Base-by-base conservation (phyloP, 2,888 invertebrate genomes). In the Reticulitermes lucifugus region DNA sequence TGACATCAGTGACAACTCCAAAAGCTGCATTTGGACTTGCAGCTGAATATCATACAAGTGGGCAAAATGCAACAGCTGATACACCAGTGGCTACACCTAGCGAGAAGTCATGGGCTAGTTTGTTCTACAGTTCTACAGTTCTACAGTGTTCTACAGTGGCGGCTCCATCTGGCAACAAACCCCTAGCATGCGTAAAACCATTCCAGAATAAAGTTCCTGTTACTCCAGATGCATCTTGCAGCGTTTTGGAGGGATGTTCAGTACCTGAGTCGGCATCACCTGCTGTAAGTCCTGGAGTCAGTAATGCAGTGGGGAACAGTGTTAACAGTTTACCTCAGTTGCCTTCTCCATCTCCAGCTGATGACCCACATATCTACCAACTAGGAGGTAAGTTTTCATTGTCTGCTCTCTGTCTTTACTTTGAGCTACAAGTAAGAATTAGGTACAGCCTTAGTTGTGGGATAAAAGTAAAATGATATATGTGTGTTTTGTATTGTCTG, bases 281-380 rank as follows among this genome's bases (percentile, higher is more conserved):
- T 41, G 22, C 43, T 83, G 43, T 29, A 71, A 83, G n/a, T 75
- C 35, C n/a, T 65, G 60, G 18, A 29, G 80, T 55, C 41, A 73
- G 41, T 41, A 77, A 0, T 77, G 25, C 43, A 77, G n/a, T 2
- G n/a, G 46, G 77, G 65, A n/a, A 65, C 73, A 73, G 18, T 21
- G 73, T 25, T 73, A 60, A 65, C 65, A 18, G 22, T 25, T 60
- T 75, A 21, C 79, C 80, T 29, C 59, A 59, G 29, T 82, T 65
- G 14, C 46, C 86, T 43, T 29, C 80, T 43, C 25, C 87, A 9
- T 59, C 80, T n/a, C 12, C 83, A 59, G 46, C 92, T 87, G 93
- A 94, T 88, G 95, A 95, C 90, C 95, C 95, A 4, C 93, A 93
- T 88, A 93, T 94, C 0, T 94, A 94, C 88, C 92, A 94, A 89